Conservation (phyloP, 2,888 invertebrate genomes). For the Ischnura elegans region DNA sequence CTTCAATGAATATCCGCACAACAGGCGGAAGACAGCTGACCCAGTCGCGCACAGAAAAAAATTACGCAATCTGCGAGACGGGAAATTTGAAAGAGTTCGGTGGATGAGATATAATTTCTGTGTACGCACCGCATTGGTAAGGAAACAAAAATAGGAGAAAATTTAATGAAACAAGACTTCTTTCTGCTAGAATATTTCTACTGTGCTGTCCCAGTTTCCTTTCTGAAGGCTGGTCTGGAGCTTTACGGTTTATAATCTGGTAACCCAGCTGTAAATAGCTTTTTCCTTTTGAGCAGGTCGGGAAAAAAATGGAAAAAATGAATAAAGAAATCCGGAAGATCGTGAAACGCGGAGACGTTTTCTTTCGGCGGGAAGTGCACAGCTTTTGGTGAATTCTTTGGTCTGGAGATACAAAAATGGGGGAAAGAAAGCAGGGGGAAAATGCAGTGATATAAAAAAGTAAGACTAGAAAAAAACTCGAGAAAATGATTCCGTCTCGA, state of each 20-base stretch:
- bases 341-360: neutral
- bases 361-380: neutral
- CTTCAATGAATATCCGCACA: neutral
- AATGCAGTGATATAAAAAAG: neutral
- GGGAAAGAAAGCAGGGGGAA: neutral
- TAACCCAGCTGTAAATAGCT: neutral
- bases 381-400: neutral
- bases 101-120: neutral
- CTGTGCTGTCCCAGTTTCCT: neutral
- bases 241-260: conserved; percentile 22
- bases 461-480: neutral
- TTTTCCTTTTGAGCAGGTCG: neutral
- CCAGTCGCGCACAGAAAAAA: neutral
- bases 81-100: neutral
- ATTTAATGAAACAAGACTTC: neutral
- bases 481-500: neutral
- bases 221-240: neutral
- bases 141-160: neutral
- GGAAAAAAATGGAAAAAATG: neutral
- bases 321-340: neutral
- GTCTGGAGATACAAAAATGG: neutral
- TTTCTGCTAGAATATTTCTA: neutral
- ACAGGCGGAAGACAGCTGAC: neutral
- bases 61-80: neutral
- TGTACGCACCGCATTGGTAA: neutral